A percentile compares a stretch with the other conserved stretches of the same genome.
Evolutionary conservation across 1,140 invertebrate species (phyloP).

Genomic region (Cydia amplana): DNA sequence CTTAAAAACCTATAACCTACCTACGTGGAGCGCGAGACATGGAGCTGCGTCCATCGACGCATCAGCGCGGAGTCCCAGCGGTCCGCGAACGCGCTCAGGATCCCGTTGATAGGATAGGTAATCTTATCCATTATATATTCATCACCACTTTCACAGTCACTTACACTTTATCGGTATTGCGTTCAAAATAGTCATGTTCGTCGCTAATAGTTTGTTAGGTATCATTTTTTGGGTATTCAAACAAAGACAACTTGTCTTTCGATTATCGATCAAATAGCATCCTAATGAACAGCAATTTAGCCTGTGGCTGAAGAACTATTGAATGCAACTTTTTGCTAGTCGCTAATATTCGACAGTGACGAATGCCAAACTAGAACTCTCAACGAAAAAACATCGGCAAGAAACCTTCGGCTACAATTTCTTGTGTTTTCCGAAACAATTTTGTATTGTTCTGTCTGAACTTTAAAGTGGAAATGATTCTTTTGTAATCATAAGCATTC

Average conservation of each 20-base stretch:
- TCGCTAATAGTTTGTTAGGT: neutral
- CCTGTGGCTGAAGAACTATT: slow-evolving; percentile 51
- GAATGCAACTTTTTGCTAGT: slow-evolving; percentile 56
- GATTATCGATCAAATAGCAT: slow-evolving; percentile 32
- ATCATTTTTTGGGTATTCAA: neutral
- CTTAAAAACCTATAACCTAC: too few species aligned
- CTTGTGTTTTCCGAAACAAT: neutral
- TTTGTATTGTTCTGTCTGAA: slow-evolving; percentile 9
- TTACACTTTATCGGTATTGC: neutral
- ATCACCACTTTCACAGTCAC: too few species aligned
- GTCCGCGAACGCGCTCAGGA: too few species aligned
- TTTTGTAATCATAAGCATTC: neutral
- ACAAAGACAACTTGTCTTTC: neutral
- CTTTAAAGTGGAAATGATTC: neutral
- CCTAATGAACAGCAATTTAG: slow-evolving; percentile 49
- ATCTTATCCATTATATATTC: too few species aligned
- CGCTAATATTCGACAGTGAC: slow-evolving; percentile 51
- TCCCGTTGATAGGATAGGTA: too few species aligned
- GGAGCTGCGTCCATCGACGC: too few species aligned
- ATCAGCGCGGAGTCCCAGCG: too few species aligned
- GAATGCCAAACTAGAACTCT: slow-evolving; percentile 51
- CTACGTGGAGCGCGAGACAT: too few species aligned
- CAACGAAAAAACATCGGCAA: slow-evolving; percentile 49
- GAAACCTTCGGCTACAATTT: slow-evolving; percentile 36
- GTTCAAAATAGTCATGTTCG: too few species aligned